Conservation (phyloP, 2,888 invertebrate species). For the Parnassius orleans region DNA sequence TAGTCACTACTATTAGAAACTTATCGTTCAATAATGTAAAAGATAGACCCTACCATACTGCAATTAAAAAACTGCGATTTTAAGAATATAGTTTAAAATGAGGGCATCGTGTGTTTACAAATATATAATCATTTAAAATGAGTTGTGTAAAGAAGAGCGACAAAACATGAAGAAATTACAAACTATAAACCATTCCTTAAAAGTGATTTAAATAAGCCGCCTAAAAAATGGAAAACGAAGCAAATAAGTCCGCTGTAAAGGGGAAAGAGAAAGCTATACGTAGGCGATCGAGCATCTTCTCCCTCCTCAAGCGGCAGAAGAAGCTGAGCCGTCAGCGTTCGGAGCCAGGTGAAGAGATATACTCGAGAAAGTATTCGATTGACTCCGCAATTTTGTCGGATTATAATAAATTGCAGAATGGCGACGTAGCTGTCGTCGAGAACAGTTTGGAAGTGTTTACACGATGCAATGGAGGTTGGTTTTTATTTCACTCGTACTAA, state of each 20-base stretch:
- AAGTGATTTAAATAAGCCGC: background rate
- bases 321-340: slow-evolving; percentile 61
- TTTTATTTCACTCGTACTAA: background rate
- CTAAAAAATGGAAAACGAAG: slow-evolving; percentile 50
- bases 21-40: too few relatives aligned
- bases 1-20: too few relatives aligned
- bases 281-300: slow-evolving; percentile 65
- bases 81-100: too few relatives aligned
- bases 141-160: too few relatives aligned
- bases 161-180: too few relatives aligned
- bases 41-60: too few relatives aligned
- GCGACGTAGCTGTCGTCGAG: slow-evolving; percentile 11
- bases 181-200: background rate
- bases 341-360: slow-evolving; percentile 46
- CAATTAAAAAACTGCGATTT: too few relatives aligned
- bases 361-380: slow-evolving; percentile 57
- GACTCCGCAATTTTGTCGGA: slow-evolving; percentile 64
- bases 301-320: slow-evolving; percentile 56
- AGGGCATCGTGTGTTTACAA: too few relatives aligned
- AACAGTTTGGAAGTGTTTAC: slow-evolving; percentile 37
- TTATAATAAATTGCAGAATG: slow-evolving; percentile 44
- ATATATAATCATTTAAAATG: too few relatives aligned
- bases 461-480: slow-evolving; percentile 54
- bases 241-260: slow-evolving; percentile 41
- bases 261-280: slow-evolving; percentile 54